Base-by-base conservation (phyloP, 1,140 invertebrate genomes). In the Drosophila pallidifrons region DNA sequence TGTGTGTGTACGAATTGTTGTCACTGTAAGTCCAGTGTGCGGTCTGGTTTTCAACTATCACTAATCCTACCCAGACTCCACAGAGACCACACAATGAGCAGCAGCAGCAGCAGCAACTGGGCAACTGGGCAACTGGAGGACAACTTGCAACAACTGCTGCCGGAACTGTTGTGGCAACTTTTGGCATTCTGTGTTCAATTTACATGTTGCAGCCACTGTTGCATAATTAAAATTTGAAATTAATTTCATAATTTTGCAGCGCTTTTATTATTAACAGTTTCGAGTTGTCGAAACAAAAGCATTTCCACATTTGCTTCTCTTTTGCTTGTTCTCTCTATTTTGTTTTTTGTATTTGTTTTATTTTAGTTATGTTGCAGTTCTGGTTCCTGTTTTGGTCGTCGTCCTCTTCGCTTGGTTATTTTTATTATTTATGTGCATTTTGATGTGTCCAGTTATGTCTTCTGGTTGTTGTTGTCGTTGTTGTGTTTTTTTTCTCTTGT, bases 361-460 rank as follows among this genome's bases (percentile, higher is more conserved):
- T 77, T 68, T 25, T 54, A 68, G 61, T 64, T 75, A 47, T 65
- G 49, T 47, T 70, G 5, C 58, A 58, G 45, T 46, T 46, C 65
- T 60, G 64, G 68, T 79, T 82, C 83, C 77, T 88, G 83, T 82
- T 77, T 38, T 59, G 63, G 77, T 73, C 55, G 70, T 58, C 47
- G 38, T 71, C 15, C 68, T 67, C n/a, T 54, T 59, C 35, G 49
- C 63, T 66, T 81, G 77, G 65, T 74, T 83, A 82, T 87, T 89
- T 87, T 83, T 88, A 88, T 89, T 88, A 88, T 88, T 88, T 88
- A 88, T 88, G 83, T 88, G 83, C 83, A 88, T 88, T 88, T 89
- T 88, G 83, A 88, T 89, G 83, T 87, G 82, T 77, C 70, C 66
- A 89, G 71, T 82, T 85, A 70, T 63, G 51, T 71, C 46, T 63